Evolutionary conservation across 1,140 invertebrate species (phyloP).

Genomic region (Bombus pyrosoma): DNA sequence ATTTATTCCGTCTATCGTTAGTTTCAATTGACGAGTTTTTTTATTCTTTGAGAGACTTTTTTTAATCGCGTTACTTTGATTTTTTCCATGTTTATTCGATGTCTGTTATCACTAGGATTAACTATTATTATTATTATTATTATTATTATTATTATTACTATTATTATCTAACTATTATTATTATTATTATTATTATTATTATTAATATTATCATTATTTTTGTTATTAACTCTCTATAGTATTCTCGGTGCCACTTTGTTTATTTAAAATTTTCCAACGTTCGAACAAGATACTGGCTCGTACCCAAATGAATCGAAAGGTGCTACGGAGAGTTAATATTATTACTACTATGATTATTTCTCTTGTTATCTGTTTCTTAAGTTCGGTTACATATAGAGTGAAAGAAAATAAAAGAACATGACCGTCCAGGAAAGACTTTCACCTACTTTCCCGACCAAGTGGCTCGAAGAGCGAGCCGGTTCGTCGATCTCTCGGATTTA

Average conservation of each 20-base stretch:
- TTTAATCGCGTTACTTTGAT: neutral
- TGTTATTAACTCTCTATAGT: neutral
- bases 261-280: neutral
- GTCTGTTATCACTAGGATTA: neutral
- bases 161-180: neutral
- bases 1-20: conserved; percentile 13
- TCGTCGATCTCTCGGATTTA: conserved; percentile 23
- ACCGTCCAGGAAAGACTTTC: conserved; percentile 68
- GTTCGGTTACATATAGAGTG: neutral
- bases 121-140: neutral
- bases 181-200: neutral
- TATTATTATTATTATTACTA: neutral
- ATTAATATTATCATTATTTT: neutral
- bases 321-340: neutral
- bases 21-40: neutral
- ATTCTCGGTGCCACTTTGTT: neutral
- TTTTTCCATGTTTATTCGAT: neutral
- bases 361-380: neutral
- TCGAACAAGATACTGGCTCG: neutral
- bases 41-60: neutral
- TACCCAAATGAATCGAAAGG: neutral
- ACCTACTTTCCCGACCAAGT: conserved; percentile 65
- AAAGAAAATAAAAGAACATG: conserved; percentile 53
- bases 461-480: conserved; percentile 48
- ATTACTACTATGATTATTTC: neutral